These are phyloP conservation scores for Augochlora pura DNA, from an alignment of 1,140 invertebrate genomes.

Conservation along the genomic window DNA sequence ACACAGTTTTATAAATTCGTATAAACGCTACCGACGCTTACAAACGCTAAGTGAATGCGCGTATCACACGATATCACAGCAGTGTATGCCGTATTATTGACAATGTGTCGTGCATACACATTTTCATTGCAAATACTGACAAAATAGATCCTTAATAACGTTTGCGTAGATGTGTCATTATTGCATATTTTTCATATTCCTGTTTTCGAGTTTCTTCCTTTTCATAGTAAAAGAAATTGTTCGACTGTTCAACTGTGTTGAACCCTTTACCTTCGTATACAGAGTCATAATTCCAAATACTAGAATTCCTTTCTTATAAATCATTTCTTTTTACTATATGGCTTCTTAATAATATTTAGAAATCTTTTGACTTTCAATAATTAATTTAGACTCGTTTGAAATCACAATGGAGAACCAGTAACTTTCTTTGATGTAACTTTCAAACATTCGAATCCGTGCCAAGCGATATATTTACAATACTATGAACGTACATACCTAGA, in stretches of 20 bases:
- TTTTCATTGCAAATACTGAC: slow-evolving; percentile 51
- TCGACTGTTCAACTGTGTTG: no score
- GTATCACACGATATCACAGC: not conserved
- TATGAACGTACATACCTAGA: not conserved
- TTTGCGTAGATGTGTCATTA: slow-evolving; percentile 66
- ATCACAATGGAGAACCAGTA: slow-evolving; percentile 18
- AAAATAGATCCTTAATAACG: slow-evolving; percentile 66
- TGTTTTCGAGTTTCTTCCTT: no score
- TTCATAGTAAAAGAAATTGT: no score
- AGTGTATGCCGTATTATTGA: not conserved
- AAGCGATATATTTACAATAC: slow-evolving; percentile 68
- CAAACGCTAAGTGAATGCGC: not conserved
- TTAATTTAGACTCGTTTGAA: slow-evolving; percentile 28
- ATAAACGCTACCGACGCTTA: not conserved
- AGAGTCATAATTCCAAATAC: no score
- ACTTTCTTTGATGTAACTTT: slow-evolving; percentile 25
- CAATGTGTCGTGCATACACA: slow-evolving; percentile 14
- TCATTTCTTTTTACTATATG: slow-evolving; percentile 30
- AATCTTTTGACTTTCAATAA: not conserved
- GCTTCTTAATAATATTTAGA: slow-evolving; percentile 14
- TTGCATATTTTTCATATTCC: slow-evolving; percentile 67
- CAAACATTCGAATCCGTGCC: slow-evolving; percentile 61
- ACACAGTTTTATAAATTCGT: slow-evolving; percentile 22
- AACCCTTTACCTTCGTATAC: no score
- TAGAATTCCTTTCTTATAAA: no score